Evolutionary conservation across 2,797 vertebrate species (phyloP).

Genomic region (Mormyrus hasselquistii): DNA sequence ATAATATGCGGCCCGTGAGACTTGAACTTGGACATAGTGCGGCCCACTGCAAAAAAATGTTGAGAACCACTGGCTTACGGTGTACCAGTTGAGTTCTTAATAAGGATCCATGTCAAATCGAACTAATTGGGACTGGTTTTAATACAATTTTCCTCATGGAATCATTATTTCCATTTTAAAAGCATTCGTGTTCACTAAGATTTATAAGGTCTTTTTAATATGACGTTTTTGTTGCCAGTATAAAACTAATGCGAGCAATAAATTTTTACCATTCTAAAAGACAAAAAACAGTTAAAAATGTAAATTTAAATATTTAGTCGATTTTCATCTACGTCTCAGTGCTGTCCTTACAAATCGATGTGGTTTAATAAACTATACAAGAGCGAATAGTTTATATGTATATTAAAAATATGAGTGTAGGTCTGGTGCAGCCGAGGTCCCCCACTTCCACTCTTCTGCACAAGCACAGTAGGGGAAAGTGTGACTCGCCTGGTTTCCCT

Average conservation of each 20-base stretch:
- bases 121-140: not conserved
- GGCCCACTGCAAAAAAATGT: too few species aligned
- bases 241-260: not conserved
- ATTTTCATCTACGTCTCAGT: not conserved
- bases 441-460: not conserved
- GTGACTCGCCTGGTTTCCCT: slow-evolving; percentile 21
- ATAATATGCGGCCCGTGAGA: too few species aligned
- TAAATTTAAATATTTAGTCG: not conserved
- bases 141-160: not conserved
- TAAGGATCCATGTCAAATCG: not conserved
- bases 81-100: not conserved
- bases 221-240: not conserved
- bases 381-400: too few species aligned
- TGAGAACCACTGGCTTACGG: too few species aligned
- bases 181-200: not conserved
- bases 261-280: not conserved
- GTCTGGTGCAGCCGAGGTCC: not conserved
- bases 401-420: too few species aligned
- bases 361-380: not conserved
- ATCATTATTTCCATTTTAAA: not conserved
- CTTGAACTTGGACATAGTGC: too few species aligned
- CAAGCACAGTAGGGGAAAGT: slow-evolving; percentile 28
- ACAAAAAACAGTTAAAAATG: not conserved
- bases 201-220: not conserved
- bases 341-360: not conserved